Conservation (phyloP, 2,797 vertebrate species). For the Danio tinwini region DNA sequence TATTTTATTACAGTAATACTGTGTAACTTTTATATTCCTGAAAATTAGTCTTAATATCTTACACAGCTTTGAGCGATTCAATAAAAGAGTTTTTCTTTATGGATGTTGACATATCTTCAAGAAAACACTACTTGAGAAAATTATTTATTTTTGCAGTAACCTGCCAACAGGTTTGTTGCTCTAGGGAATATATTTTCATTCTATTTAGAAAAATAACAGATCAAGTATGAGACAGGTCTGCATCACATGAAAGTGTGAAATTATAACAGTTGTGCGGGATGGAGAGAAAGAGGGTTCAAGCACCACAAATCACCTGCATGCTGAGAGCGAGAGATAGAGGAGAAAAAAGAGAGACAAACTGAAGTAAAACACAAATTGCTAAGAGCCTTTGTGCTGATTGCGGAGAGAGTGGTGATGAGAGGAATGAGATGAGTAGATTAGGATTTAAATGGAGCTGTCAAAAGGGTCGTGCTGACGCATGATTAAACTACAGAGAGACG, state of each 20-base stretch:
- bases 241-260: conserved; percentile 12
- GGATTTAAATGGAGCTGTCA: conserved; percentile 62
- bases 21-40: background rate
- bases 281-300: conserved; percentile 16
- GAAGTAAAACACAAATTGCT: conserved; percentile 31
- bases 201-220: conserved; percentile 41
- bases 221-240: conserved; percentile 3
- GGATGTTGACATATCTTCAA: conserved; percentile 2
- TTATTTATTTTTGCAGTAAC: background rate
- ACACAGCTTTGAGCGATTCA: background rate
- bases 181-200: conserved; percentile 22
- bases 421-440: conserved; percentile 61
- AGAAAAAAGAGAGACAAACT: background rate
- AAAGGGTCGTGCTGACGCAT: conserved; percentile 46
- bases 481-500: conserved; percentile 60
- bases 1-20: background rate
- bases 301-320: conserved; percentile 30
- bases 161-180: conserved; percentile 14
- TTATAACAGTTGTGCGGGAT: conserved; percentile 32
- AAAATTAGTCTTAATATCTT: background rate
- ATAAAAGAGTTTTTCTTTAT: background rate
- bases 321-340: background rate
- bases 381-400: conserved; percentile 55
- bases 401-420: conserved; percentile 55
- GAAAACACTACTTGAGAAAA: background rate